phyloP scores from a whole-genome alignment of 37 sponge, comb jelly and placozoan genomes.

The Tethya wilhelma region DNA sequence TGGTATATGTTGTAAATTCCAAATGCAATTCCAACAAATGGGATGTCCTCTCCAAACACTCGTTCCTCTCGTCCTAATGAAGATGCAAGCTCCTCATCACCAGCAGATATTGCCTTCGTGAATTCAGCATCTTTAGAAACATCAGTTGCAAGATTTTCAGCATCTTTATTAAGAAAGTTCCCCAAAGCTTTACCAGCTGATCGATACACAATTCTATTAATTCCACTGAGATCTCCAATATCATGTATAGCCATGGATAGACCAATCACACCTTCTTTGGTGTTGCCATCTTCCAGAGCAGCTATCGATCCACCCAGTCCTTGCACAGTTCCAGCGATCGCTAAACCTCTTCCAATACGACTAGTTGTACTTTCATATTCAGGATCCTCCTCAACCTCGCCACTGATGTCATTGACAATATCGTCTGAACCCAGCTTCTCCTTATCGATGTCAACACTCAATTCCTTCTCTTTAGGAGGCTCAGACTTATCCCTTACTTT shows the following conservation, averaged over 20 bases:
- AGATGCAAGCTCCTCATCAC: background rate
- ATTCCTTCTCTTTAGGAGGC: background rate
- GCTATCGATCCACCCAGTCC: background rate
- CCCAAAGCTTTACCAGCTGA: slow-evolving; percentile 1
- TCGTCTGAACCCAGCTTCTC: background rate
- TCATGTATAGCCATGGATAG: background rate
- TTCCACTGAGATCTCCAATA: background rate
- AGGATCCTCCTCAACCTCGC: background rate
- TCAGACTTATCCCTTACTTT: background rate
- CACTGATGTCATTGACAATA: background rate
- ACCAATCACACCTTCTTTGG: background rate
- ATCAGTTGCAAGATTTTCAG: background rate
- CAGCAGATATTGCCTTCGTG: background rate
- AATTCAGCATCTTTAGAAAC: background rate
- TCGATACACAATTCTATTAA: background rate
- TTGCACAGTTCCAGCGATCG: background rate
- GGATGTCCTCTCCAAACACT: background rate
- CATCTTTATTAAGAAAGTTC: background rate
- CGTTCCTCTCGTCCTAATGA: background rate
- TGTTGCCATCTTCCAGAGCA: background rate
- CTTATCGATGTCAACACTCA: background rate
- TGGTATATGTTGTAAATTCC: background rate
- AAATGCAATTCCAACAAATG: background rate
- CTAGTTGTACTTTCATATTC: no score
- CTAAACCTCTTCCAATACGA: background rate